Conservation (phyloP, 2,113 vertebrate genomes). For the Microcebus jonahi region DNA sequence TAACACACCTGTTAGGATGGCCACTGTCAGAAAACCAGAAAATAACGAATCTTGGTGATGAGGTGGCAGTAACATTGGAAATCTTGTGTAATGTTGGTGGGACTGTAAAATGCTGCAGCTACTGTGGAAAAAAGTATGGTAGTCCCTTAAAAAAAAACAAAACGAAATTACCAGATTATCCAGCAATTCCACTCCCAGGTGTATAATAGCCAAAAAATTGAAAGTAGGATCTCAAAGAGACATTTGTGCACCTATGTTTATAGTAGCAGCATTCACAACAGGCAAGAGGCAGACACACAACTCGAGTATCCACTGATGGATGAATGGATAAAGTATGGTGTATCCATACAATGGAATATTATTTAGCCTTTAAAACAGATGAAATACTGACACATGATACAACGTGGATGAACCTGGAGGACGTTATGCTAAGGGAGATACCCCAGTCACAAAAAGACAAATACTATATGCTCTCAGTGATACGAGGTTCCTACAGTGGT, state of each 20-base stretch:
- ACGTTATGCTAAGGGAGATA: not conserved
- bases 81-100: too few relatives aligned
- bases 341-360: not conserved
- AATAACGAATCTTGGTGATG: too few relatives aligned
- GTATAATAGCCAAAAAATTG: too few relatives aligned
- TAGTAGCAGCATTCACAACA: not conserved
- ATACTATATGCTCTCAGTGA: accelerated
- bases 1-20: too few relatives aligned
- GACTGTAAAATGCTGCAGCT: not conserved
- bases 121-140: accelerated
- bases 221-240: not conserved
- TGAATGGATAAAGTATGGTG: not conserved
- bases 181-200: too few relatives aligned
- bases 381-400: not conserved
- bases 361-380: not conserved
- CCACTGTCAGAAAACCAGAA: not conserved
- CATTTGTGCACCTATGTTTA: not conserved
- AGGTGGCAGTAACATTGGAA: not conserved
- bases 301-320: not conserved
- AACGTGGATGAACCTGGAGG: not conserved
- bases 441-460: too few relatives aligned
- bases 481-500: accelerated
- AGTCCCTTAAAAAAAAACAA: not conserved
- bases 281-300: not conserved
- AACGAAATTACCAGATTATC: not conserved